Evolutionary conservation across 2,797 vertebrate species (phyloP).

Genomic region (Pteropus rufus): DNA sequence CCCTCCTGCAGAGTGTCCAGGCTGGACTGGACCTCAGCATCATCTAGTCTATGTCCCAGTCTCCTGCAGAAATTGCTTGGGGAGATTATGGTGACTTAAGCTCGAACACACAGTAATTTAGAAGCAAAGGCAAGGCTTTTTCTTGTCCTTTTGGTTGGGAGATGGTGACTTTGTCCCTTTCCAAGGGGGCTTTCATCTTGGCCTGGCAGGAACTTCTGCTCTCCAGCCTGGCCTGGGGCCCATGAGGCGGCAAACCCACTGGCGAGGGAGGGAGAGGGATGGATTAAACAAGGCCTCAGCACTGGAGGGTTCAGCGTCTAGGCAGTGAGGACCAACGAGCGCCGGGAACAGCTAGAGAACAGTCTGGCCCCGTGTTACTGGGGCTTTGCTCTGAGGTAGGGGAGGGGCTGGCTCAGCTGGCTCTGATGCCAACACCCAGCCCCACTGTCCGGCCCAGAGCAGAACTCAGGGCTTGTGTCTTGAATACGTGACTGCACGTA

Average conservation of each 20-base stretch:
- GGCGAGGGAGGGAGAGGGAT: background rate
- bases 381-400: background rate
- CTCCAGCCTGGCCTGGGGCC: background rate
- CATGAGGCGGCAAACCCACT: rapidly evolving
- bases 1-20: background rate
- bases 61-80: background rate
- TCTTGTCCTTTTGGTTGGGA: background rate
- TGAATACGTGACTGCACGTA: background rate
- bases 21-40: background rate
- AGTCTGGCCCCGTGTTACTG: rapidly evolving
- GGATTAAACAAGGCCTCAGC: background rate
- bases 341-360: background rate
- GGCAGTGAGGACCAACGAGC: background rate
- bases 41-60: background rate
- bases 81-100: background rate
- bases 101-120: background rate
- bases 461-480: background rate
- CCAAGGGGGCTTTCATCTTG: background rate
- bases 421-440: background rate
- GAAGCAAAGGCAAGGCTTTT: background rate
- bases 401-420: background rate
- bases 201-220: background rate
- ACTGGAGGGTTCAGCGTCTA: background rate
- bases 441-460: background rate
- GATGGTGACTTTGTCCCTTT: background rate